Percentiles rank a stretch among this genome's conserved stretches.
Evolutionary conservation across 1,140 invertebrate species (phyloP).

Genomic region (Nasonia giraulti): DNA sequence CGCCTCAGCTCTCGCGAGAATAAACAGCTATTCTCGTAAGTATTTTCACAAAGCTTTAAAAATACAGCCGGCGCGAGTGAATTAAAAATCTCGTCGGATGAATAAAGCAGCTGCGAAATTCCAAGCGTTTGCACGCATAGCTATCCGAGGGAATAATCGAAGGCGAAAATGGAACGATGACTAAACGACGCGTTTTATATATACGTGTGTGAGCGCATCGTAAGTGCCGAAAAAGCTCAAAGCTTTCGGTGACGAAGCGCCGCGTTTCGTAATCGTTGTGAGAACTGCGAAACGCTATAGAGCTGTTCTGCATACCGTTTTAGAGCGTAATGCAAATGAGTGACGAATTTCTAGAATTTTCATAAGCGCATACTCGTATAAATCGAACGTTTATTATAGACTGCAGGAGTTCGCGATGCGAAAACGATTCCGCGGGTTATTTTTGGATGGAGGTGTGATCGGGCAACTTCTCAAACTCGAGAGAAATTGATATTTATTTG

Average conservation of each 20-base stretch:
- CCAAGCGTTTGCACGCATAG: conserved; percentile 15
- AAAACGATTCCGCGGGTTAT: no score
- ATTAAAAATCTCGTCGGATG: background rate
- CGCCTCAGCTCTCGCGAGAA: no score
- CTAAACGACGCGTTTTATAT: conserved; percentile 41
- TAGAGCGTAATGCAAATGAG: conserved; percentile 32
- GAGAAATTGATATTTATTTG: no score
- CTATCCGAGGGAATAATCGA: conserved; percentile 16
- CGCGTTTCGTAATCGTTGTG: conserved; percentile 31
- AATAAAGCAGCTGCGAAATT: background rate
- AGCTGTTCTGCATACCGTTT: conserved; percentile 1
- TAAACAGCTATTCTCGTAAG: no score
- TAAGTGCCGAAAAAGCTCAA: conserved; percentile 47
- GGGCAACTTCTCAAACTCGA: no score
- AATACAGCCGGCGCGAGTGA: no score
- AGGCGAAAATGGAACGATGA: conserved; percentile 49
- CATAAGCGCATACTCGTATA: background rate
- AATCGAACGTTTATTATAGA: background rate
- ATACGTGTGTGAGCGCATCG: conserved; percentile 42
- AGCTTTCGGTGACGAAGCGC: conserved; percentile 1
- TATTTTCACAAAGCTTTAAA: no score
- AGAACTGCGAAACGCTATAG: background rate
- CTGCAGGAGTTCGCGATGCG: no score
- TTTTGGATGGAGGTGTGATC: no score
- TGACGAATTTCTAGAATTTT: conserved; percentile 46